These are phyloP conservation scores for Micrastur ruficollis DNA, from an alignment of 2,797 vertebrate species.

Conservation along the genomic window DNA sequence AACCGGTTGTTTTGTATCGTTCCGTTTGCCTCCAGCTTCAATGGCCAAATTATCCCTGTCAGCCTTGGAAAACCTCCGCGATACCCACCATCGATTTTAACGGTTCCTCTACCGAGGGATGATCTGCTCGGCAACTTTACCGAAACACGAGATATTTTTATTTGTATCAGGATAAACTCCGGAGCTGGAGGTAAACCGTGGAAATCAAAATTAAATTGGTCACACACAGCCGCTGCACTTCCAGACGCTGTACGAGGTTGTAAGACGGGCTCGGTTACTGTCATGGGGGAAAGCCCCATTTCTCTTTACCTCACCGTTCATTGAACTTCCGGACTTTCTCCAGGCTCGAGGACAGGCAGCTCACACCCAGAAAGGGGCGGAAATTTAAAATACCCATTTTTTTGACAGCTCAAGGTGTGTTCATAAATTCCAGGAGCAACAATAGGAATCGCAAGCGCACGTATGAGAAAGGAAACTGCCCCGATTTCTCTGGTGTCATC, in stretches of 20 bases:
- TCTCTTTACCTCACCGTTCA: not conserved
- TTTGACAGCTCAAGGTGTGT: not conserved
- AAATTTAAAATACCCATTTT: not conserved
- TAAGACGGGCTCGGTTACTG: not conserved
- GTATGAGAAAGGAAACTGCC: not conserved
- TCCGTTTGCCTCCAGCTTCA: not conserved
- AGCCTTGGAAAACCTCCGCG: not conserved
- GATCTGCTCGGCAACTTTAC: not conserved
- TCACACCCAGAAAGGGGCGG: not conserved
- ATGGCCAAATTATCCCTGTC: not conserved
- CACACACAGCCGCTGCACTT: not conserved
- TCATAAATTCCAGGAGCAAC: not conserved
- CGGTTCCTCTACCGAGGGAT: not conserved
- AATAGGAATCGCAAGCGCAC: not conserved
- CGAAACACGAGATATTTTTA: not conserved
- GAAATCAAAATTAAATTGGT: not conserved
- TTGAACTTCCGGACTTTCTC: not conserved
- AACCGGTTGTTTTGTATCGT: not conserved
- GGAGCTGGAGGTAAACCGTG: not conserved
- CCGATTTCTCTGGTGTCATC: not conserved
- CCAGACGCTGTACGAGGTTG: not conserved
- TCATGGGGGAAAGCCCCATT: not conserved
- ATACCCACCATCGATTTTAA: rapidly evolving
- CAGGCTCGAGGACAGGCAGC: not conserved
- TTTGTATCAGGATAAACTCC: not conserved